Percentiles rank a stretch among this genome's conserved stretches.
Evolutionary conservation across 2,797 vertebrate species (phyloP).

Genomic region (Micropoecilia bifurca): DNA sequence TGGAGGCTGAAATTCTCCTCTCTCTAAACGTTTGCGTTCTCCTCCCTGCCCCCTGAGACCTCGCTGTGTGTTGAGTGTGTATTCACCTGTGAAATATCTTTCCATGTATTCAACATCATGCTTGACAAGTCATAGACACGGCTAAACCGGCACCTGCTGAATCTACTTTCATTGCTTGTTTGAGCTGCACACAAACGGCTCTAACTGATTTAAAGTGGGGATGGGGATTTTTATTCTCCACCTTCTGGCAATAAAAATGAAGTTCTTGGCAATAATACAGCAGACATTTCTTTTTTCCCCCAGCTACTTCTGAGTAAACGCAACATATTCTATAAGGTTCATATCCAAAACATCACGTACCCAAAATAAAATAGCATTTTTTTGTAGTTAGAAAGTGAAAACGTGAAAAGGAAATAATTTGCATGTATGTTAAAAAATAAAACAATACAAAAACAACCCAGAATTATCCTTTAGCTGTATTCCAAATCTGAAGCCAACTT

Average conservation of each 20-base stretch:
- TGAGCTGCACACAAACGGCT: slow-evolving; percentile 1
- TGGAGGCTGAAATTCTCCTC: slow-evolving; percentile 19
- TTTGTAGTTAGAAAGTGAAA: not conserved
- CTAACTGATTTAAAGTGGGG: not conserved
- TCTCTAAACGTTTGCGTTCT: slow-evolving; percentile 22
- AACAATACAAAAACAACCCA: too few species aligned
- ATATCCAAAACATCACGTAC: not conserved
- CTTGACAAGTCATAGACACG: slow-evolving; percentile 41
- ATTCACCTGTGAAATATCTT: slow-evolving; percentile 64
- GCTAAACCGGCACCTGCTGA: slow-evolving; percentile 11
- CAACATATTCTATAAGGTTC: not conserved
- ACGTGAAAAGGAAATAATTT: not conserved
- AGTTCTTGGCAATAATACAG: not conserved
- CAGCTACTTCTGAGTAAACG: not conserved
- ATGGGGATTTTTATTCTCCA: not conserved
- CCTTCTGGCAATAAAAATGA: not conserved
- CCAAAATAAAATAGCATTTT: not conserved
- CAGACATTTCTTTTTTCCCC: not conserved
- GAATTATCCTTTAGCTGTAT: too few species aligned
- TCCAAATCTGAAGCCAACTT: too few species aligned
- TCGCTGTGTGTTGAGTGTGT: slow-evolving; percentile 42
- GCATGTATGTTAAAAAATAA: too few species aligned
- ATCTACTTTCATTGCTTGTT: slow-evolving; percentile 5
- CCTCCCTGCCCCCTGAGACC: slow-evolving; percentile 11
- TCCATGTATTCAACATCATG: slow-evolving; percentile 43